Evolutionary conservation across 2,888 invertebrate species (phyloP), one percentile per base, ranked within the genome.

Genomic region (Xylocampa areola): DNA sequence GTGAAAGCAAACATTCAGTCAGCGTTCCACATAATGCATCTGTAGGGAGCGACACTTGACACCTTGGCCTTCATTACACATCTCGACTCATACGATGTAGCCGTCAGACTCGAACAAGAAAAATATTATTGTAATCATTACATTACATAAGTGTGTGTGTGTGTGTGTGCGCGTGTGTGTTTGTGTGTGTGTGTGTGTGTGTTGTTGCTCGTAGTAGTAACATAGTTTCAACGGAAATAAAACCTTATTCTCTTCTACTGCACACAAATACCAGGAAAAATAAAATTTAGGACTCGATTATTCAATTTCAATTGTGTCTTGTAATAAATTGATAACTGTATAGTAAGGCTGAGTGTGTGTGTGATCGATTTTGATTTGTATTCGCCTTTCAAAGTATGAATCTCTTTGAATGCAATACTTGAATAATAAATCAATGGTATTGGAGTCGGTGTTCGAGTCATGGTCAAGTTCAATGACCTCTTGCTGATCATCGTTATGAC

Each of bases 1-100:
- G 91, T 87, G 92, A 92, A 92, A 93, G 92, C 92, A 88, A 88
- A 91, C 88, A 84, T 79, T 81, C 81, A 76, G 81, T 84, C 84
- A 83, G 81, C 89, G 90, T 88, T 88, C 84, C 87, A 87, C 85
- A 87, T 88, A 86, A 87, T 86, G 89, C 88, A 82, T 86, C 85
- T 82, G 87, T 85, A 81, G 79, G 80, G 81, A 82, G 72, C 77
- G 91, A 87, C 85, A 92, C 89, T 83, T 86, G 92, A 93, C 87
- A 91, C 90, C 87, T 81, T 84, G 86, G 82, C 85, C 85, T 87
- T 87, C 86, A 81, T 76, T 72, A 77, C 81, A 76, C 63, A 73
- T 66, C 73, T 68, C 67, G 71, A 73, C 61, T 68, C 70, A 67
- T 66, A 50, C 62, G 33, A 57, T 58, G 58, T 54, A 64, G 41